Base-by-base conservation (phyloP, 1,140 invertebrate genomes). In the Anastrepha ludens region DNA sequence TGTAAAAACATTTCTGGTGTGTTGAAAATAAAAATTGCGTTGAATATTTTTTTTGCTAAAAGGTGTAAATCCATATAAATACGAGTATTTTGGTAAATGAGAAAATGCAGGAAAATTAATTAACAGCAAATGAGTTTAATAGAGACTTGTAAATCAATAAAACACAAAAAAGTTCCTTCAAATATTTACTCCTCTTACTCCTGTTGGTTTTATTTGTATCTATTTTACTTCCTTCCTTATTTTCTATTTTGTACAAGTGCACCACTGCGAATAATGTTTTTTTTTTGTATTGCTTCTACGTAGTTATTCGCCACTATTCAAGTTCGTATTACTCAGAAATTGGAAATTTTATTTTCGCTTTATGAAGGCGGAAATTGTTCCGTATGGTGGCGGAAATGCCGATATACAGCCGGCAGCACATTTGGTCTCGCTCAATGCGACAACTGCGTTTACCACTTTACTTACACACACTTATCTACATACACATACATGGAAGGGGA, bases 361-460 rank as follows among this genome's bases (percentile, higher is more conserved):
- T 81, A 81, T 81, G 44, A 55, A 50, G 13, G 9, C 74, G 74
- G 74, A 81, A 81, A 81, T 81, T 81, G 74, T n/a, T 81, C 74
- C n/a, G 13, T 81, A 81, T 81, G 74, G 50, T 13, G 74, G 29
- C 74, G 74, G 74, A 81, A 81, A 81, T 81, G n/a, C 74, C 41
- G 47, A 17, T 7, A 81, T 47, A 81, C n/a, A 81, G 20, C 74
- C 47, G 20, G 15, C 74, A 47, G 74, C 74, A 81, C 20, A 55
- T 81, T 81, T 41, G 9, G 47, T 55, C 47, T 29, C 47, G n/a
- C n/a, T 2, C 47, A 20, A 6, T n/a, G n/a, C 3, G 17, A 58
- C 11, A 74, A 47, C 15, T 74, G 3, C 39, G 3, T 67, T 41
- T 67, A 13, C 55, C 7, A 13, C 13, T 58, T 29, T 29, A 29